Evolutionary conservation across 1,140 invertebrate species (phyloP), one percentile per base, ranked within the genome.

Genomic region (Psilanteris sp.): DNA sequence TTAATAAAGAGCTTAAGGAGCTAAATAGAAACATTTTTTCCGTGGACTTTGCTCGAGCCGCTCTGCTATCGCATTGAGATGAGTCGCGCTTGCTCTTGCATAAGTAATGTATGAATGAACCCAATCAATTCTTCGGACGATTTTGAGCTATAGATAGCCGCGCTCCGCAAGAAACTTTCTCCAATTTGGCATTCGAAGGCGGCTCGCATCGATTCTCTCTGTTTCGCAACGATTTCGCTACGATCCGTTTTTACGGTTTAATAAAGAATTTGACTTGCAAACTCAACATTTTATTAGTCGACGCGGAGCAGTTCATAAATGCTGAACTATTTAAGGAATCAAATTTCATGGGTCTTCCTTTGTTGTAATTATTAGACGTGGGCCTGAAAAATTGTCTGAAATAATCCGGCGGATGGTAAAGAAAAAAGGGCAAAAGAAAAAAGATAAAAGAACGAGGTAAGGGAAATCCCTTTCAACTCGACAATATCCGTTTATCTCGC

Each of bases 21-120:
- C 83, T 86, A 87, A 87, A 86, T 86, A 86, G 86, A 87, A 87
- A 85, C 84, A 86, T 86, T 85, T 85, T 85, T 39, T 6, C 79
- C 80, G 76, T 80, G 62, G 79, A 77, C 78, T 81, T 79, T 68
- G 62, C 75, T 82, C 76, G 41, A 77, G 43, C 26, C 43, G n/a
- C n/a, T 31, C 39, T 55, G 44, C 74, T 48, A 61, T 37, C 78
- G 81, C 81, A 81, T 76, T 75, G 81, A 83, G 81, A 83, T 77
- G 79, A 83, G 80, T 81, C 81, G 72, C 79, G 78, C 74, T 81
- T 74, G 78, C 81, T 83, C 79, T 78, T 83, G 83, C 83, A 85
- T 84, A 84, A 85, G 82, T 84, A 84, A 85, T 83, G 79, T 68
- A 75, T 55, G 78, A 82, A 81, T 74, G 77, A 81, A 76, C 66